Evolutionary conservation across 1,140 invertebrate species (phyloP), one percentile per base, ranked within the genome.

Genomic region (Solenopsis fugax): DNA sequence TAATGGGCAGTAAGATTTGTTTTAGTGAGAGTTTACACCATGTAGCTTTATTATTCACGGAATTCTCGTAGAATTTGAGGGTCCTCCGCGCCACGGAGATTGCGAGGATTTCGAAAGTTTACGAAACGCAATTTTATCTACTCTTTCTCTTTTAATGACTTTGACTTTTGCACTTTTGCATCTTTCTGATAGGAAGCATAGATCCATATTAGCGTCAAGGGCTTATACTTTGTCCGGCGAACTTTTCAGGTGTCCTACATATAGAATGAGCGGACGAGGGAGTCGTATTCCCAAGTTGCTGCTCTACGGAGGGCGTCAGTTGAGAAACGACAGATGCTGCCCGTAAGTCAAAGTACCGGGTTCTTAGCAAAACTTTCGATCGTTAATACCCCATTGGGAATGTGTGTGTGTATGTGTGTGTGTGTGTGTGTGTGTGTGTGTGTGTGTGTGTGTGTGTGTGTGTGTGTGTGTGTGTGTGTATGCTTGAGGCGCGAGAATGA

Each of bases 241-340:
- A 89, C 84, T 89, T 89, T 87, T 89, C 88, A 89, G 76, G 67
- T 86, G 88, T 89, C 84, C 88, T 87, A 89, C 69, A 89, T 89
- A 86, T 78, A 87, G 80, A 84, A 75, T 41, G 80, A 80, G 29
- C 58, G 60, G 52, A 48, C 72, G 12, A 41, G 21, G 21, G 37
- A 84, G 41, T 84, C 80, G 69, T 50, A 84, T 75, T 84, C 69
- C 56, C 54, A 56, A 48, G 54, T 60, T 29, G 69, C 41, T 75
- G 54, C 18, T 73, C 54, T 41, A 48, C 50, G 69, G 62, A 54
- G 54, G 21, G 62, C 75, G 54, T 75, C 54, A 64, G 73, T 60
- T 64, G 80, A 65, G 60, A 77, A 60, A 86, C 82, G 88, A 81
- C 88, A 89, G 87, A 89, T 89, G 87, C 73, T 85, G 18, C 45